phyloP scores from a whole-genome alignment of 2,888 invertebrate species.

The Nemapogon koenigi region DNA sequence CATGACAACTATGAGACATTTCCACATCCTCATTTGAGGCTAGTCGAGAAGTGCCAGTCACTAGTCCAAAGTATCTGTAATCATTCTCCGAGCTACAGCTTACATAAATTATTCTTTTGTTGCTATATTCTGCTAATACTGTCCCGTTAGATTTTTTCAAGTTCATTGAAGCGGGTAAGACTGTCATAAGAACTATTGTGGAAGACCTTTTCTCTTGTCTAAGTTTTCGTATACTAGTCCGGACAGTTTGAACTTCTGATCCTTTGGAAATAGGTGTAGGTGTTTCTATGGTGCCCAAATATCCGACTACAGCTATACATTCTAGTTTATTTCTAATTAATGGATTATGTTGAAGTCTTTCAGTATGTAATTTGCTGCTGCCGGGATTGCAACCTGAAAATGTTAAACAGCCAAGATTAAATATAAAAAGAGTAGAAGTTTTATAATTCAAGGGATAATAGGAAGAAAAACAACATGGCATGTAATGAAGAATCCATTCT shows the following conservation, averaged over 20 bases:
- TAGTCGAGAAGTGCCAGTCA: slow-evolving; percentile 77
- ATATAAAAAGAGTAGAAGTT: too few species aligned
- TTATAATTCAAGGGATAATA: too few species aligned
- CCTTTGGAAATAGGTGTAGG: slow-evolving; percentile 81
- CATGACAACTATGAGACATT: slow-evolving; percentile 89
- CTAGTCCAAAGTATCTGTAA: slow-evolving; percentile 89
- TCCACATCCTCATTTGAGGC: slow-evolving; percentile 34
- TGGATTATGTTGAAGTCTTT: slow-evolving; percentile 1
- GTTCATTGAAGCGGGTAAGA: slow-evolving; percentile 80
- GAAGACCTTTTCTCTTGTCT: slow-evolving; percentile 88
- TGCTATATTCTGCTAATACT: slow-evolving; percentile 85
- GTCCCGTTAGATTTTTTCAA: slow-evolving; percentile 80
- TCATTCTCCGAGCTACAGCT: slow-evolving; percentile 92
- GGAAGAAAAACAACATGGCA: too few species aligned
- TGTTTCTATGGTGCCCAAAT: slow-evolving; percentile 95
- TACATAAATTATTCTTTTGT: slow-evolving; percentile 85
- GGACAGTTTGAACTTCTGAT: slow-evolving; percentile 78
- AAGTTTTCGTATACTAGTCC: slow-evolving; percentile 87
- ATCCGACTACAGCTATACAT: slow-evolving; percentile 88
- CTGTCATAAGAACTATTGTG: slow-evolving; percentile 84
- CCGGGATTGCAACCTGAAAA: slow-evolving; percentile 6
- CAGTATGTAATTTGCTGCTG: background rate
- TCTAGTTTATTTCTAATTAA: slow-evolving; percentile 59
- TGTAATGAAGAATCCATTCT: too few species aligned
- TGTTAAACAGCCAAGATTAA: too few species aligned